A percentile compares a stretch with the other conserved stretches of the same genome.
Conservation (phyloP, 30 jellyfish, hydroid and myxozoan species). For the Turritopsis dohrnii region DNA sequence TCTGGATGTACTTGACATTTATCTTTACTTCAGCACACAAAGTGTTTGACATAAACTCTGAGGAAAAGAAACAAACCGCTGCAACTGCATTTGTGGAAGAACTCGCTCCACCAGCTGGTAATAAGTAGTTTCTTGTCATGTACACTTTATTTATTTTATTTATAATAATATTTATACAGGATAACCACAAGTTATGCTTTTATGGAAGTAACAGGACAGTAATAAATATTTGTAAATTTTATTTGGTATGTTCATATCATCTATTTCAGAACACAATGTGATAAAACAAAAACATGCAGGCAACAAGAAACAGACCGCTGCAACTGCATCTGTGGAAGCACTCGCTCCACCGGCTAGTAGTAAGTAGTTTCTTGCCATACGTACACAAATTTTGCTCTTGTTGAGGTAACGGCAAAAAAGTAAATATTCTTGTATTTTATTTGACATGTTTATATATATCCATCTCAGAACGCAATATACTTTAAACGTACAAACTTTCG, state of each 20-base stretch:
- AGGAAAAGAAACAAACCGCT: not conserved
- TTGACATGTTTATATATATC: not conserved
- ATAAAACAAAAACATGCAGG: not conserved
- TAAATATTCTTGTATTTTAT: not conserved
- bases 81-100: not conserved
- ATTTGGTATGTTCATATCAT: not conserved
- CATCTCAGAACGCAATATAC: not conserved
- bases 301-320: not conserved
- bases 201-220: not conserved
- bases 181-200: not conserved
- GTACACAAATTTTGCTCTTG: not conserved
- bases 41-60: not conserved
- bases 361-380: not conserved
- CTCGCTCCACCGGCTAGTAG: not conserved
- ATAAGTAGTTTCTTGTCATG: not conserved
- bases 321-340: not conserved
- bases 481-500: too few species aligned
- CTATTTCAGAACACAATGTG: not conserved
- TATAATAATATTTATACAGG: too few species aligned
- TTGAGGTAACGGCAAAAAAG: not conserved
- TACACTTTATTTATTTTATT: too few species aligned
- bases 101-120: not conserved
- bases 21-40: not conserved
- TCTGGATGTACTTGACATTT: not conserved
- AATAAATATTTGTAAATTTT: not conserved